These are phyloP conservation scores for Cisticola juncidis DNA, from an alignment of 2,113 vertebrate species.

Conservation along the genomic window DNA sequence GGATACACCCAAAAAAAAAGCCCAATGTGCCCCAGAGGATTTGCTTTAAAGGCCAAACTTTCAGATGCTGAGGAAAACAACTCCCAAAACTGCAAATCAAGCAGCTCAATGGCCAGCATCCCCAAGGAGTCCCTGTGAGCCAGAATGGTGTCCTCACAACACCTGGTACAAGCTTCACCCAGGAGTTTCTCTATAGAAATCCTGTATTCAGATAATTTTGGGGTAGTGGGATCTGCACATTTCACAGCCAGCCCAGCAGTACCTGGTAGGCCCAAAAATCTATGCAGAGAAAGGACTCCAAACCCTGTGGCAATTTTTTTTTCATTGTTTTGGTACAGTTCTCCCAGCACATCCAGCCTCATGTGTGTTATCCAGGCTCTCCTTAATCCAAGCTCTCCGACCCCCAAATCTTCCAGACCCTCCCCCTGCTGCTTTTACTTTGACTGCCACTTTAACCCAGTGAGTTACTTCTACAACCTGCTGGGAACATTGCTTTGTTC, in stretches of 20 bases:
- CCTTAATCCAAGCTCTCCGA: not conserved
- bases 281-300: not conserved
- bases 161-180: not conserved
- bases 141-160: rapidly evolving
- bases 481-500: not conserved
- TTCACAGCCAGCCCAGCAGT: not conserved
- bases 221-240: not conserved
- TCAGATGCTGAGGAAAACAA: not conserved
- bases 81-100: not conserved
- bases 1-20: not conserved
- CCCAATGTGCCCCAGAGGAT: rapidly evolving
- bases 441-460: not conserved
- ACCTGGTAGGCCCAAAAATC: not conserved
- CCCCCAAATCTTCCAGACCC: not conserved
- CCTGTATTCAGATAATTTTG: not conserved
- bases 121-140: not conserved
- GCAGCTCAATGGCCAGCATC: not conserved
- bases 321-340: not conserved
- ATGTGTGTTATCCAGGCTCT: rapidly evolving
- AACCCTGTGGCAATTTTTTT: not conserved
- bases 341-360: rapidly evolving
- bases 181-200: not conserved
- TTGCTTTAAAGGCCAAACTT: not conserved
- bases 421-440: not conserved
- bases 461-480: not conserved